phyloP scores from a whole-genome alignment of 1,140 invertebrate genomes.

The Sipha flava region DNA sequence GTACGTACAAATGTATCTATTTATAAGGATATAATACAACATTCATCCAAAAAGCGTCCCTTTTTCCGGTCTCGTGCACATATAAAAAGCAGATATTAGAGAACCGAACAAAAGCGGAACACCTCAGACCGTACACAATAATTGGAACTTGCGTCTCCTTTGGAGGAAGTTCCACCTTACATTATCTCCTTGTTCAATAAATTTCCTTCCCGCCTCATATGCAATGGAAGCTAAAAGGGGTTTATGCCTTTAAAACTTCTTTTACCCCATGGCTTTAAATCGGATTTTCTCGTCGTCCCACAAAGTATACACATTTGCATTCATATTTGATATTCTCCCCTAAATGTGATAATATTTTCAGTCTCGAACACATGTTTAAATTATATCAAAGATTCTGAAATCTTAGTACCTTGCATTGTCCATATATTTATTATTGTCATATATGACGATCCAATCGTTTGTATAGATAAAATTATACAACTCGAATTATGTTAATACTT shows the following conservation, averaged over 20 bases:
- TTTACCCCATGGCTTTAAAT: slow-evolving; percentile 1
- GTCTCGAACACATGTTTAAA: no score
- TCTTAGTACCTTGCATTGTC: no score
- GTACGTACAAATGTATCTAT: neutral
- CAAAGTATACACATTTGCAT: neutral
- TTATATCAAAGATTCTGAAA: no score
- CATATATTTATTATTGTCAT: no score
- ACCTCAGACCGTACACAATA: slow-evolving; percentile 5
- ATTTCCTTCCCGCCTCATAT: neutral
- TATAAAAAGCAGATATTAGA: neutral
- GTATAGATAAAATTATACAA: no score
- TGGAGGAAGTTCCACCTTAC: neutral
- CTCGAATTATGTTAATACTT: no score
- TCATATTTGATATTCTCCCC: neutral
- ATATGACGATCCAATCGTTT: no score
- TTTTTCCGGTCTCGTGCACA: neutral
- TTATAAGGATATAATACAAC: neutral
- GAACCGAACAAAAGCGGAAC: slow-evolving; percentile 5
- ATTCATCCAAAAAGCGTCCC: neutral
- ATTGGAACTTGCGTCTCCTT: slow-evolving; percentile 4
- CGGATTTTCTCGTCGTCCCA: neutral
- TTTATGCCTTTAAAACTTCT: slow-evolving; percentile 4
- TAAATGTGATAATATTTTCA: neutral
- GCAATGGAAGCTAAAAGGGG: neutral
- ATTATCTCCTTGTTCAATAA: slow-evolving; percentile 9